phyloP scores from a whole-genome alignment of 2,888 invertebrate species.

The Heteropelma amictum region DNA sequence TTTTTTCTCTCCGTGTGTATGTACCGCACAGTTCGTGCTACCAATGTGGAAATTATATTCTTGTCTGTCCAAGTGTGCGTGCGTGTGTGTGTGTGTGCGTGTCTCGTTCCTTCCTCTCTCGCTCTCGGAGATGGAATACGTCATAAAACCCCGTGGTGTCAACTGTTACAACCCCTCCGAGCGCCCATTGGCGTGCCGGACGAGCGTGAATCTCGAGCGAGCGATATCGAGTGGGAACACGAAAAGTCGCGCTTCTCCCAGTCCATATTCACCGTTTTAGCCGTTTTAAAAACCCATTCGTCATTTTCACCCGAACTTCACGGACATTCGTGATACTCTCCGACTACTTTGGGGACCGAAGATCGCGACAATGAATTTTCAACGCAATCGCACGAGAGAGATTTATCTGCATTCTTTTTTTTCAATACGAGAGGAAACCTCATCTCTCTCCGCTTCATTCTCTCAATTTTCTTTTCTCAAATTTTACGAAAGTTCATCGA shows the following conservation, averaged over 20 bases:
- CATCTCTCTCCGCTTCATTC: no score
- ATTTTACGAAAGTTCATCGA: no score
- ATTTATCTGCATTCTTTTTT: not conserved
- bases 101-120: conserved; percentile 61
- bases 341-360: not conserved
- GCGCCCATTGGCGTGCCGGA: conserved; percentile 52
- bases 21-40: no score
- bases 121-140: conserved; percentile 66
- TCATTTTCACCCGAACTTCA: not conserved
- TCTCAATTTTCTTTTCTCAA: no score
- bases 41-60: no score
- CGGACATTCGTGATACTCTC: conserved; percentile 9
- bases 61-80: conserved; percentile 4
- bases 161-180: conserved; percentile 68
- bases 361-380: not conserved
- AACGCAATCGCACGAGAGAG: conserved; percentile 10
- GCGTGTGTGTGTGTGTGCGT: conserved; percentile 25
- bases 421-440: not conserved
- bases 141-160: conserved; percentile 66
- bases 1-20: not conserved
- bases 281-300: conserved; percentile 21
- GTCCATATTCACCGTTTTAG: no score
- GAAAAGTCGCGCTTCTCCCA: conserved; percentile 23
- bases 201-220: conserved; percentile 36
- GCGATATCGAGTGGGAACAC: conserved; percentile 48